Percentiles rank a stretch among this genome's conserved stretches.
Conservation (phyloP, 2,888 invertebrate genomes). For the Druceiella hillmani region DNA sequence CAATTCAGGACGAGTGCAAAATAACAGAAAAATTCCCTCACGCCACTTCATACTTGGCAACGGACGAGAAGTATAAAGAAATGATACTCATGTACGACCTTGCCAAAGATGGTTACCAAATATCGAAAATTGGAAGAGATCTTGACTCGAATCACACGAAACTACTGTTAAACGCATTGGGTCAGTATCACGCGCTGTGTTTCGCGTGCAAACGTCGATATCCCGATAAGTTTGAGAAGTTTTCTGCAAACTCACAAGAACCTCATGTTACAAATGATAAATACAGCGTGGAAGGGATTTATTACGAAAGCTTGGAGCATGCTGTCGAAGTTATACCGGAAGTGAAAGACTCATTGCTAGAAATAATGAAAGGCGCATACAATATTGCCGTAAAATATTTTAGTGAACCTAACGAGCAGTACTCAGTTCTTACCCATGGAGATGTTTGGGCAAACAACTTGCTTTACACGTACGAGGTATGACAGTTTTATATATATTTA, state of each 20-base stretch:
- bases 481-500: too few species aligned
- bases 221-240: not conserved
- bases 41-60: not conserved
- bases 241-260: too few species aligned
- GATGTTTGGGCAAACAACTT: conserved; percentile 1
- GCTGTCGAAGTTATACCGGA: not conserved
- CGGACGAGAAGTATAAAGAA: not conserved
- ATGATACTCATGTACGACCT: not conserved
- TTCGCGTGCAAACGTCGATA: not conserved
- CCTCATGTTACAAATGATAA: too few species aligned
- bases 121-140: not conserved
- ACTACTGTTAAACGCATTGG: not conserved
- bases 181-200: not conserved
- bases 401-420: not conserved
- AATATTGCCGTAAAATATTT: too few species aligned
- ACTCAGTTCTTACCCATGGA: not conserved
- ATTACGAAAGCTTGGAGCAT: not conserved
- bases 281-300: not conserved
- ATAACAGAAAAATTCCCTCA: too few species aligned
- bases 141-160: not conserved
- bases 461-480: not conserved
- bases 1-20: not conserved
- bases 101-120: not conserved
- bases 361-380: too few species aligned
- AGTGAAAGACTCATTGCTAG: not conserved